Base-by-base conservation (phyloP, 2,797 vertebrate genomes). In the Falco berigora region DNA sequence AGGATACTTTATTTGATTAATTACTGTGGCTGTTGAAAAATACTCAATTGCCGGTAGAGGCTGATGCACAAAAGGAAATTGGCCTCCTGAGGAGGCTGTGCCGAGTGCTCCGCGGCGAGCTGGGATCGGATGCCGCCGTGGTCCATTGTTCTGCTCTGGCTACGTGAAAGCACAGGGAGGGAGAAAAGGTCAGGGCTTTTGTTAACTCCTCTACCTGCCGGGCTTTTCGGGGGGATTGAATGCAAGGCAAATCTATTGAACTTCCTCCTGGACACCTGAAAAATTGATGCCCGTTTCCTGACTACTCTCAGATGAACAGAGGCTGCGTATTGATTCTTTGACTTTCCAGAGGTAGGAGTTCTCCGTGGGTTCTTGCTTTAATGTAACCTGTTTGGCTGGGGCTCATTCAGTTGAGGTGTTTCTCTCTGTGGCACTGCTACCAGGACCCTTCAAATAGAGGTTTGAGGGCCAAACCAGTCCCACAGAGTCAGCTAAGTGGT, bases 1-100 rank as follows among this genome's bases (percentile, higher is more conserved):
- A 63, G 49, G 88, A 97, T 94, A 82, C 86, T 92, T 94, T 93
- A 86, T 97, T 96, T 93, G 77, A 88, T 96, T 94, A 79, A 85
- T 96, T 97, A 5, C 47, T 50, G 89, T 91, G 86, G 89, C 72
- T 11, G 44, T 12, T 75, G 86, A 77, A 80, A 91, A 78, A 46
- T 22, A 19, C 84, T 89, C 64, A 21, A 4, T 69, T 1, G 10
- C 56, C 0, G 2, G 61, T 25, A 19, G 68, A 74, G 79, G 74
- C 6, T 82, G 49, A 42, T 24, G 64, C 75, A 97, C 91, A 97
- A 97, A 97, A 75, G 92, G 90, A 91, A 87, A 92, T 79, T 42
- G 80, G 85, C 52, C 71, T 94, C 34, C 50, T 69, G 3, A 0
- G 55, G 90, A 91, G 86, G 61, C 84, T 56, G 69, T 11, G 77